A percentile compares a stretch with the other conserved stretches of the same genome.
Conservation (phyloP, 1,140 invertebrate genomes). For the Pseudomyrmex dendroicus region DNA sequence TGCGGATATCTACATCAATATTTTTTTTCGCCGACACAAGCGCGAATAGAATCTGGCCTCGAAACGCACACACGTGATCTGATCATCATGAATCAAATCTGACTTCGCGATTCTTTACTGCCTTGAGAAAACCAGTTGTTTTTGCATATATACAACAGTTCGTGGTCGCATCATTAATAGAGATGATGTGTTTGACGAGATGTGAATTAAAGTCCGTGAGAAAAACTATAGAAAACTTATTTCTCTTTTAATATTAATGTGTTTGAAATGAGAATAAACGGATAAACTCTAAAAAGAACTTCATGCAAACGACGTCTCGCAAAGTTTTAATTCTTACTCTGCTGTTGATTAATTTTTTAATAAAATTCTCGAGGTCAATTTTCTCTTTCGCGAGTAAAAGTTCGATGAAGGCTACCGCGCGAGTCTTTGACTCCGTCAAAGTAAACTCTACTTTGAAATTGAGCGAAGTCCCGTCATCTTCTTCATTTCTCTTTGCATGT, state of each 20-base stretch:
- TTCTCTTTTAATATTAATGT: no score
- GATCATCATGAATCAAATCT: not conserved
- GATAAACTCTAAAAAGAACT: not conserved
- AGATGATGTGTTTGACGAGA: no score
- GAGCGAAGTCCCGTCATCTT: constrained; percentile 1
- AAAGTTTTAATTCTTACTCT: not conserved
- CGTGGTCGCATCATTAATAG: not conserved
- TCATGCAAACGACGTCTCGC: not conserved
- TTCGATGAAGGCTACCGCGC: not conserved
- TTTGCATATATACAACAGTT: not conserved
- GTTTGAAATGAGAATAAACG: no score
- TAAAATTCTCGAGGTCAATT: constrained; percentile 1
- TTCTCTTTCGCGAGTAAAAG: not conserved
- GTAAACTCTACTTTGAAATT: constrained; percentile 22
- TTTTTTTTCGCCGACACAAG: constrained; percentile 1
- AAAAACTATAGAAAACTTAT: no score
- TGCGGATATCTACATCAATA: not conserved
- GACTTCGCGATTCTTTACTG: constrained; percentile 3
- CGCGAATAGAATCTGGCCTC: constrained; percentile 1
- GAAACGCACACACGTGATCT: not conserved
- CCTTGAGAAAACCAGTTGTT: constrained; percentile 13
- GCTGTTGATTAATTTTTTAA: not conserved
- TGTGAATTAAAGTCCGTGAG: no score
- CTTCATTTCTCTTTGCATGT: constrained; percentile 13
- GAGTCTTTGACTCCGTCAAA: not conserved